Conservation (phyloP, 2,888 invertebrate species). For the Chrysina gloriosa region DNA sequence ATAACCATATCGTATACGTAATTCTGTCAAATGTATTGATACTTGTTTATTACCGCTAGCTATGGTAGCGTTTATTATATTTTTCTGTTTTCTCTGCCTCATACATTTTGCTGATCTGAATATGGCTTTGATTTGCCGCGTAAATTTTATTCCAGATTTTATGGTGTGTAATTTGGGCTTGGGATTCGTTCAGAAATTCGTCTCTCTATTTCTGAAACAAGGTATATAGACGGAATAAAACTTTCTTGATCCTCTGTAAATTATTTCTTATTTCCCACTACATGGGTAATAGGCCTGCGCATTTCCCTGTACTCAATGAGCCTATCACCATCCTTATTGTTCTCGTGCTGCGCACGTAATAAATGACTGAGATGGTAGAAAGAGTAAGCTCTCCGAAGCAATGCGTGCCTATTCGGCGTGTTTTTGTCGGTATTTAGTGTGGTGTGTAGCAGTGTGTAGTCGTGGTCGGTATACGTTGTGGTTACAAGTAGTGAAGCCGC, state of each 20-base stretch:
- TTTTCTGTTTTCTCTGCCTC: no score
- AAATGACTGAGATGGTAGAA: conserved; percentile 1
- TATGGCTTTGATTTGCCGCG: no score
- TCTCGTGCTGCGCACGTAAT: background rate
- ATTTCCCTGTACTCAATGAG: conserved; percentile 12
- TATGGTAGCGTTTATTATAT: no score
- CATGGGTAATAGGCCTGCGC: conserved; percentile 17
- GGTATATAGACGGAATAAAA: background rate
- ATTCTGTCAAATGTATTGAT: no score
- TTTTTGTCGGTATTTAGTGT: conserved; percentile 24
- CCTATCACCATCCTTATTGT: background rate
- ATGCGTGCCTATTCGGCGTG: conserved; percentile 20
- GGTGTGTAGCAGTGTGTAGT: no score
- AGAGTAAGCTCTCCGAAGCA: conserved; percentile 1
- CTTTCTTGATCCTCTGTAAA: background rate
- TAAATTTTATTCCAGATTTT: no score
- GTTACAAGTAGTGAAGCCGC: background rate
- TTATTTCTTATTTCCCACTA: background rate
- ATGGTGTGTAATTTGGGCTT: no score
- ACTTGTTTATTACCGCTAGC: no score
- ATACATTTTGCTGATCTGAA: no score
- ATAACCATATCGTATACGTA: no score
- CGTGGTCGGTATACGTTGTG: background rate
- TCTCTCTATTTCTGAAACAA: no score
- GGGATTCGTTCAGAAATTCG: no score